Evolutionary conservation across 2,888 invertebrate species (phyloP), one percentile per base, ranked within the genome.

Genomic region (Flexamia atlantica): DNA sequence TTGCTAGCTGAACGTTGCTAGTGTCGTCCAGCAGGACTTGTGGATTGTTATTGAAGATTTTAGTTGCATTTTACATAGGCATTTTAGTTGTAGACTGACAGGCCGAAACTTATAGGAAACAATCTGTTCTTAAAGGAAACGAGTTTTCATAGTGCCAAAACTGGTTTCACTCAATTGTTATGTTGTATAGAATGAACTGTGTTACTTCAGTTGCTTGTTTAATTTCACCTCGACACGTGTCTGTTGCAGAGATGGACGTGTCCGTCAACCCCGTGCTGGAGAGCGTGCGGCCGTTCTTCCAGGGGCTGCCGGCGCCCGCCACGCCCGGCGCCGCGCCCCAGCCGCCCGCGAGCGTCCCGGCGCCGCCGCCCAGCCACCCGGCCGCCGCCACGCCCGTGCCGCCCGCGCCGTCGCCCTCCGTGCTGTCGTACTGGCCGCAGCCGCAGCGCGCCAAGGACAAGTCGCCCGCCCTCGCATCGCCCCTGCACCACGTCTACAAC

Each of bases 211-310:
- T n/a, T n/a, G n/a, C n/a, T n/a, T n/a, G n/a, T n/a, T n/a, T n/a
- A n/a, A n/a, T n/a, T n/a, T n/a, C n/a, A n/a, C n/a, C n/a, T n/a
- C n/a, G n/a, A n/a, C n/a, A n/a, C n/a, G 46, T 46, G 12, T 46
- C 5, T 42, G 40, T 72, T 40, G 20, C 40, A 64, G 64, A 40
- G 50, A 95, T 95, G 95, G 95, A 95, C 92, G 94, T 93, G 91
- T 93, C 93, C 91, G 93, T 92, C 92, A 95, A 94, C 91, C 95
- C 95, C 94, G 95, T 95, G 91, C 92, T 95, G 93, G 95, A 95
- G 93, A 95, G 95, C 91, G 94, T 95, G 90, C 94, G 95, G 90
- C 95, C 95, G 92, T 95, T 95, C 91, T 95, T 95, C 91, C 94
- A 95, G 93, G 95, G 95, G 90, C 91, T 95, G 90, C 86, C 82